phyloP scores from a whole-genome alignment of 2,113 vertebrate species.

The Octodon degus region DNA sequence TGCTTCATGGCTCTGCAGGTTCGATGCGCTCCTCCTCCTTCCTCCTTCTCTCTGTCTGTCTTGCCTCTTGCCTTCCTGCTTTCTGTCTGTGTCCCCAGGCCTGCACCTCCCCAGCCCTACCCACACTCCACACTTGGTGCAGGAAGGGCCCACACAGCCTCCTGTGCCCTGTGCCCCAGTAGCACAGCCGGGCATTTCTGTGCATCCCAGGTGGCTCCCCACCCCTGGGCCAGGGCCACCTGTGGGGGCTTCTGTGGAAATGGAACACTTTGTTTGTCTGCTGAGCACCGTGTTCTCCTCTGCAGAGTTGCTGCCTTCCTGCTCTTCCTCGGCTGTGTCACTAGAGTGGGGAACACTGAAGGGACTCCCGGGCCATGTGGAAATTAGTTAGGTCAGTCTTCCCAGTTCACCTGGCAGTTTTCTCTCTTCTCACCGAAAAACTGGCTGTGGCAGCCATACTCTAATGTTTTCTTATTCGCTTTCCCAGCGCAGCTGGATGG shows the following conservation, averaged over 20 bases:
- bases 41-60: background rate
- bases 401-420: background rate
- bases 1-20: too few species aligned
- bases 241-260: background rate
- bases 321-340: background rate
- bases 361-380: background rate
- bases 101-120: background rate
- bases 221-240: background rate
- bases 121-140: background rate
- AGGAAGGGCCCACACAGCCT: background rate
- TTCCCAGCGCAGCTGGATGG: background rate
- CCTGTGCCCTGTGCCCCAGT: background rate
- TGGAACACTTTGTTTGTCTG: background rate
- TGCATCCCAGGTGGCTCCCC: background rate
- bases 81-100: background rate
- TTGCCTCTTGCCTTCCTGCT: background rate
- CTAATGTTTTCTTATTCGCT: background rate
- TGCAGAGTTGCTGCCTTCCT: background rate
- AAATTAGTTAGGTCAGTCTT: background rate
- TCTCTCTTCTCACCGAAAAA: background rate
- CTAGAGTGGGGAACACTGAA: background rate
- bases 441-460: background rate
- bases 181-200: constrained; percentile 10
- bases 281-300: background rate
- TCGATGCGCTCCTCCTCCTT: background rate